These are phyloP conservation scores for Smutsia temminckii DNA, from an alignment of 2,797 vertebrate species.

Conservation along the genomic window DNA sequence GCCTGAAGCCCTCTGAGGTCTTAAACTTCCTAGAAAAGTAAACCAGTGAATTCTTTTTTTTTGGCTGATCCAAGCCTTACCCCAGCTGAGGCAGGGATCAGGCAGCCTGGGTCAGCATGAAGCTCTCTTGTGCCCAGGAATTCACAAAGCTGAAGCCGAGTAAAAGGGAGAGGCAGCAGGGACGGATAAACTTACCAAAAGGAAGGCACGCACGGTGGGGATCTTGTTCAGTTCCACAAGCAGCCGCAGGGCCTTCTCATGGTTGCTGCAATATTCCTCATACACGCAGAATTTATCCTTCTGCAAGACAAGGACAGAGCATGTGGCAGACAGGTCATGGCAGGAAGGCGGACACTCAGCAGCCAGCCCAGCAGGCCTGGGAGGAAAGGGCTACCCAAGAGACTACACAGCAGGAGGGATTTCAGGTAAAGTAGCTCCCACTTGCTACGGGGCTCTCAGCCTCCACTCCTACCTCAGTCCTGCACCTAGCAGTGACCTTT, in stretches of 20 bases:
- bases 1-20: not conserved
- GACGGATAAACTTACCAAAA: slow-evolving; percentile 90
- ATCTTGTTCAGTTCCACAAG: slow-evolving; percentile 98
- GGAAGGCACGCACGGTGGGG: slow-evolving; percentile 93
- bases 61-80: not conserved
- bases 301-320: slow-evolving; percentile 85
- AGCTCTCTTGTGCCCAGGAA: not conserved
- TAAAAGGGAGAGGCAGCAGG: too few relatives aligned
- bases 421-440: rapidly evolving
- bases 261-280: slow-evolving; percentile 98
- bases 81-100: not conserved
- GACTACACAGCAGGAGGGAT: not conserved
- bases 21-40: not conserved
- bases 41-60: not conserved
- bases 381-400: rapidly evolving
- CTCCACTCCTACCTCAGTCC: not conserved
- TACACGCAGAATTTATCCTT: slow-evolving; percentile 96
- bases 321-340: not conserved
- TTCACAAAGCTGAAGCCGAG: not conserved
- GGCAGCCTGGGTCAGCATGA: rapidly evolving
- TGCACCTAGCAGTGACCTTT: not conserved
- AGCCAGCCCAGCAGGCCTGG: not conserved
- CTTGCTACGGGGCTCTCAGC: rapidly evolving
- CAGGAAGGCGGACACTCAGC: not conserved
- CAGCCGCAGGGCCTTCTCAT: slow-evolving; percentile 97